Evolutionary conservation across 2,888 invertebrate species (phyloP).

Genomic region (Acanthoscelides obtectus): DNA sequence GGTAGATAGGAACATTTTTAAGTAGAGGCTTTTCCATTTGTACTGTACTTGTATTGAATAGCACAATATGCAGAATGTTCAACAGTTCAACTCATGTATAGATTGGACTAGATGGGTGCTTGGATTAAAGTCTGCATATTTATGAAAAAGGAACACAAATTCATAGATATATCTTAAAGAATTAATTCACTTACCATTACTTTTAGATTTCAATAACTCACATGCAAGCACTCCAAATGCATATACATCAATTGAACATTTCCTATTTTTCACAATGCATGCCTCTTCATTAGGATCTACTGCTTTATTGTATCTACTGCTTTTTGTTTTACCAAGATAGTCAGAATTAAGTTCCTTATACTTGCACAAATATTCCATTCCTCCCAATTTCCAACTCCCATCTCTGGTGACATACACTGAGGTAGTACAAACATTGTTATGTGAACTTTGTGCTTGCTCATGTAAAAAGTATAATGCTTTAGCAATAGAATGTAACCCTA

Average conservation of each 20-base stretch:
- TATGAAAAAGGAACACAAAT: no score
- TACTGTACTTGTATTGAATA: no score
- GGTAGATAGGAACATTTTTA: no score
- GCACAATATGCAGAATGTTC: no score
- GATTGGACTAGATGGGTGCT: no score
- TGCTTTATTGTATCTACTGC: constrained; percentile 62
- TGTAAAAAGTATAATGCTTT: constrained; percentile 80
- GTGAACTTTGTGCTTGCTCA: constrained; percentile 73
- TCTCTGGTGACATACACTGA: constrained; percentile 79
- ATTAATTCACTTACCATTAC: constrained; percentile 48
- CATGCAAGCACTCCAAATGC: constrained; percentile 72
- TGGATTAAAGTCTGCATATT: no score
- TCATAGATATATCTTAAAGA: no score
- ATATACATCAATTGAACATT: constrained; percentile 67
- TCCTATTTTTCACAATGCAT: constrained; percentile 47
- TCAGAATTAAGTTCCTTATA: constrained; percentile 61
- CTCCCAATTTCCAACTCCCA: constrained; percentile 85
- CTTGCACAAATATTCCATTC: constrained; percentile 74
- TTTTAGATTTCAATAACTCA: constrained; percentile 63
- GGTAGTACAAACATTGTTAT: constrained; percentile 77
- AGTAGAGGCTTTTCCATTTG: no score
- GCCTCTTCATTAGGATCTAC: constrained; percentile 66
- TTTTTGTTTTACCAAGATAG: constrained; percentile 63
- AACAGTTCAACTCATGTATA: no score
- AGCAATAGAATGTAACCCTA: constrained; percentile 76